Conservation (phyloP, 2,113 vertebrate species). For the Lagopus muta region DNA sequence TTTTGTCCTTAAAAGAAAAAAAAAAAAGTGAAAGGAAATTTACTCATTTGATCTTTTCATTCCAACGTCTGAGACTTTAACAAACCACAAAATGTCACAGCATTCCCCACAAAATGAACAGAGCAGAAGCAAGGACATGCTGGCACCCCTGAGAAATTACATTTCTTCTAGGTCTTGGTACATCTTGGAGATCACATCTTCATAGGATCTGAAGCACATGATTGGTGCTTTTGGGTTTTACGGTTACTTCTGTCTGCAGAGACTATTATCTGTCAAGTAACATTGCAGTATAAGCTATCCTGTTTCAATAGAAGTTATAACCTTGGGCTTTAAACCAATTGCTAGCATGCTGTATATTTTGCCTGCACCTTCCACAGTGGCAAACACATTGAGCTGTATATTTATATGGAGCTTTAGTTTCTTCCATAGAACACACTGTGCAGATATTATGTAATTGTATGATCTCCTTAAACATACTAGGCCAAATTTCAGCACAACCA, state of each 20-base stretch:
- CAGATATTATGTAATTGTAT: slow-evolving; percentile 30
- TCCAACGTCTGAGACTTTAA: slow-evolving; percentile 2
- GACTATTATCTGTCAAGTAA: slow-evolving; percentile 49
- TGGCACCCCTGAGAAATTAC: slow-evolving; percentile 8
- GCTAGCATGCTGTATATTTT: slow-evolving; percentile 29
- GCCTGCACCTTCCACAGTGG: neutral
- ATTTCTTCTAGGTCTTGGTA: neutral
- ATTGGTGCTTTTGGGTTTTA: slow-evolving; percentile 33
- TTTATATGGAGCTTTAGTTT: neutral
- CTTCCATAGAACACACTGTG: neutral
- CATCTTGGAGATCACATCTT: slow-evolving; percentile 32
- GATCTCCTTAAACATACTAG: neutral
- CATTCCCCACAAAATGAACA: neutral
- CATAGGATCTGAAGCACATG: slow-evolving; percentile 29
- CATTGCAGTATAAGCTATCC: slow-evolving; percentile 45
- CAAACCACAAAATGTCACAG: slow-evolving; percentile 3
- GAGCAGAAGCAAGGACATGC: neutral
- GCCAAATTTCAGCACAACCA: neutral
- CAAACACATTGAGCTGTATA: neutral
- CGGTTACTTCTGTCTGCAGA: slow-evolving; percentile 30
- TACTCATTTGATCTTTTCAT: neutral
- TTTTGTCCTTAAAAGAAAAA: fast-evolving
- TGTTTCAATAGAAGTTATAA: slow-evolving; percentile 52
- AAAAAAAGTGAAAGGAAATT: neutral
- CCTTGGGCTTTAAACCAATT: slow-evolving; percentile 55